Base-by-base conservation (phyloP, 2,797 vertebrate genomes). In the Octomys mimax region DNA sequence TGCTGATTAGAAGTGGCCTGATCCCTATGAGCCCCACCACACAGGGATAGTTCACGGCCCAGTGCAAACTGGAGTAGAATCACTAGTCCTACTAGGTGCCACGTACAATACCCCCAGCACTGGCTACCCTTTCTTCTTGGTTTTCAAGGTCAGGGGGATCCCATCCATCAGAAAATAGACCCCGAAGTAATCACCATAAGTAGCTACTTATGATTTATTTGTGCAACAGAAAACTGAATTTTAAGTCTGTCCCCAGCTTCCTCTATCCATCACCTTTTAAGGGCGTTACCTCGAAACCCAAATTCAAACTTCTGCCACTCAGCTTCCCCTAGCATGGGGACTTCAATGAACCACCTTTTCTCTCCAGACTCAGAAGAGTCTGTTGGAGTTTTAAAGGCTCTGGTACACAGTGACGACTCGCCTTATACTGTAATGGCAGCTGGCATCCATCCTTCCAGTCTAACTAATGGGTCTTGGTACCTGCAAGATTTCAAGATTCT, bases 401-500 rank as follows among this genome's bases (percentile, higher is more conserved):
- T 16, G 62, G 77, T 14, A 39, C 71, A 71, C 2, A 21, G 39
- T 42, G 31, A 59, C 2, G 36, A 86, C 73, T 22, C 52, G n/a
- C n/a, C n/a, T n/a, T n/a, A n/a, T 61, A 54, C 79, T 7, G 28
- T 77, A 71, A 77, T 24, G 62, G n/a, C 33, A 54, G 46, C 54
- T 5, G 46, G 16, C 52, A 31, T 33, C 36, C 62, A 13, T 9
- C 0, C 18, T 57, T 79, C 57, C 42, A 61, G 16, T 13, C 64
- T n/a, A 1, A 13, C 0, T 68, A n/a, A 49, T 54, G 68, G 68
- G 93, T 89, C 86, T 78, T 54, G 66, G 33, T 73, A 81, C 57
- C 71, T 39, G 59, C 70, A 36, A 83, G 26, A 85, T 95, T 81
- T 95, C 94, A 96, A 95, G 91, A 82, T 85, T 81, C 61, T 66